Percentiles rank a stretch among this genome's conserved stretches.
phyloP scores from a whole-genome alignment of 2,888 invertebrate genomes.

The Synanthedon formicaeformis region DNA sequence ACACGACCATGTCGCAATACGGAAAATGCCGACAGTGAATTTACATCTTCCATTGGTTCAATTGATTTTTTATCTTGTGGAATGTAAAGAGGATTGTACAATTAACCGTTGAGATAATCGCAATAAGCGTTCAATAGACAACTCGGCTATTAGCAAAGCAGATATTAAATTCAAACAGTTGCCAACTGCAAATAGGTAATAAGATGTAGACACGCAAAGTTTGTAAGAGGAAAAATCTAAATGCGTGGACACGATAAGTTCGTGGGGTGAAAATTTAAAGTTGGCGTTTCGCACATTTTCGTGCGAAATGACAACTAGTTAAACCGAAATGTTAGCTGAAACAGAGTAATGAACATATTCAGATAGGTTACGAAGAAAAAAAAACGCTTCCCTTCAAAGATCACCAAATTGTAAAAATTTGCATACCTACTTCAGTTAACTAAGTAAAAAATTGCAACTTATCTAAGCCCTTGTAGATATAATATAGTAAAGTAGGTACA shows the following conservation, averaged over 20 bases:
- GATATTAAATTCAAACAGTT: not conserved
- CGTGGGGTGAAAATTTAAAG: no score
- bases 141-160: constrained; percentile 13
- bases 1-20: not conserved
- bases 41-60: not conserved
- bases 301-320: no score
- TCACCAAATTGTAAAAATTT: no score
- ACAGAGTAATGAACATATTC: no score
- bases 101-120: constrained; percentile 27
- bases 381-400: no score
- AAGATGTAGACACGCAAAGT: not conserved
- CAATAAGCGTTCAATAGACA: constrained; percentile 27
- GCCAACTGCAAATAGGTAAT: not conserved
- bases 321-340: no score
- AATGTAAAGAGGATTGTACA: constrained; percentile 19
- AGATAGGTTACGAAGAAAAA: no score
- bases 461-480: no score
- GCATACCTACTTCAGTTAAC: no score
- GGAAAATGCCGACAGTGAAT: not conserved
- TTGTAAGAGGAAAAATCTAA: not conserved
- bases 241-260: not conserved
- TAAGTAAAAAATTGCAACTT: no score
- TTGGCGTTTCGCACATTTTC: no score
- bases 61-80: not conserved
- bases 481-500: no score